Conservation (phyloP, 1,140 invertebrate genomes). For the Melipona quadrifasciata region DNA sequence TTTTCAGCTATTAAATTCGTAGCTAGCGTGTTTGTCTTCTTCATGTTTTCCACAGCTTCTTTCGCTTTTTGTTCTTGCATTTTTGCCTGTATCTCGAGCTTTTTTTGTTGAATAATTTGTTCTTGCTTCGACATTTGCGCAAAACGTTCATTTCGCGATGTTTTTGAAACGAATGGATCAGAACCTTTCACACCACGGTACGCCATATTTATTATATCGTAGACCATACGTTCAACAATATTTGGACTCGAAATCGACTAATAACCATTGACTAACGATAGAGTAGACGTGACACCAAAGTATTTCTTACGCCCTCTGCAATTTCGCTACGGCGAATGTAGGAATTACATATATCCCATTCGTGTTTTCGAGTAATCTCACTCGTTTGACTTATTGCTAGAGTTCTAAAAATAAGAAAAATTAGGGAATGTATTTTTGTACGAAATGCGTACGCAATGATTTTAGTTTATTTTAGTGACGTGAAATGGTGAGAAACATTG, state of each 20-base stretch:
- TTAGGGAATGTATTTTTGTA: too few species aligned
- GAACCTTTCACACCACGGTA: conserved; percentile 80
- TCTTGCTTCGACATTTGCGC: conserved; percentile 92
- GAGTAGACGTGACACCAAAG: too few species aligned
- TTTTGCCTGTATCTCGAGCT: conserved; percentile 87
- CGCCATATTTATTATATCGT: conserved; percentile 77
- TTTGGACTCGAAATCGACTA: neutral
- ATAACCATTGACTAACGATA: neutral
- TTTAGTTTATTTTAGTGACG: too few species aligned
- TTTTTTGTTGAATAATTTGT: conserved; percentile 90
- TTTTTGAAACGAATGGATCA: conserved; percentile 83
- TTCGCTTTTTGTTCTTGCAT: conserved; percentile 84
- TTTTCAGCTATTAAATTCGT: conserved; percentile 63
- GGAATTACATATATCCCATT: too few species aligned
- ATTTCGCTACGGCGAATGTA: too few species aligned
- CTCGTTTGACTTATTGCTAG: too few species aligned
- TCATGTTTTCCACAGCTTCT: conserved; percentile 82
- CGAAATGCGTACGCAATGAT: too few species aligned
- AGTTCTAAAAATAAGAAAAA: too few species aligned
- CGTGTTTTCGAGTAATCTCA: too few species aligned
- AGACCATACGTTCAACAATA: neutral
- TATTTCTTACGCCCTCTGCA: too few species aligned
- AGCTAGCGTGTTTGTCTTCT: conserved; percentile 72
- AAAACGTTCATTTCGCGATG: conserved; percentile 84
- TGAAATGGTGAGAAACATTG: too few species aligned